Conservation (phyloP, 2,888 invertebrate genomes). For the Cybosia mesomella region DNA sequence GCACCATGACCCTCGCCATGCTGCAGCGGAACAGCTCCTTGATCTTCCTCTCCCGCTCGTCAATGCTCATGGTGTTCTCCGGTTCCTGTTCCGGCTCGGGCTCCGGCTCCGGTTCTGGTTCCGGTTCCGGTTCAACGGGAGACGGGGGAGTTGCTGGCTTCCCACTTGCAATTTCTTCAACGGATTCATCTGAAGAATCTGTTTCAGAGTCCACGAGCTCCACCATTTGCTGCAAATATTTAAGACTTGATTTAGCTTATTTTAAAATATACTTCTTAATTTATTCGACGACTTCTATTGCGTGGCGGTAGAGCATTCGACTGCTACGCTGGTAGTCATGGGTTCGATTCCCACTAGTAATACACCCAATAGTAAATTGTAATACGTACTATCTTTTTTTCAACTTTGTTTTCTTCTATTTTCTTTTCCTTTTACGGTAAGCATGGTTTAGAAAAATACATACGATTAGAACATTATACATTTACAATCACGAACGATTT, state of each 20-base stretch:
- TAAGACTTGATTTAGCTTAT: not conserved
- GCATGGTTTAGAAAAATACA: constrained; percentile 14
- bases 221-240: constrained; percentile 65
- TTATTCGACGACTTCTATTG: too few relatives aligned
- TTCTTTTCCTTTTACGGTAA: constrained; percentile 18
- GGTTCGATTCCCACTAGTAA: too few relatives aligned
- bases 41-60: constrained; percentile 89
- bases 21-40: constrained; percentile 94
- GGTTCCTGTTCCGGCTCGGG: constrained; percentile 64
- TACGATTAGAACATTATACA: not conserved
- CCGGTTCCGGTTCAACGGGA: constrained; percentile 49
- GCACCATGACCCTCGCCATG: constrained; percentile 94
- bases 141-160: constrained; percentile 32
- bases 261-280: not conserved
- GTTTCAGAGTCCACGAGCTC: constrained; percentile 78
- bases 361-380: not conserved
- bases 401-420: constrained; percentile 23
- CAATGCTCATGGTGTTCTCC: constrained; percentile 25
- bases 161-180: constrained; percentile 41
- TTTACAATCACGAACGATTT: not conserved
- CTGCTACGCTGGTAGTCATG: too few relatives aligned
- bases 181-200: constrained; percentile 56
- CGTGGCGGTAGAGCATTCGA: too few relatives aligned
- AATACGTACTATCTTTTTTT: constrained; percentile 19
- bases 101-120: constrained; percentile 56